Base-by-base conservation (phyloP, 2,888 invertebrate species). In the Bursaphelenchus okinawaensis region DNA sequence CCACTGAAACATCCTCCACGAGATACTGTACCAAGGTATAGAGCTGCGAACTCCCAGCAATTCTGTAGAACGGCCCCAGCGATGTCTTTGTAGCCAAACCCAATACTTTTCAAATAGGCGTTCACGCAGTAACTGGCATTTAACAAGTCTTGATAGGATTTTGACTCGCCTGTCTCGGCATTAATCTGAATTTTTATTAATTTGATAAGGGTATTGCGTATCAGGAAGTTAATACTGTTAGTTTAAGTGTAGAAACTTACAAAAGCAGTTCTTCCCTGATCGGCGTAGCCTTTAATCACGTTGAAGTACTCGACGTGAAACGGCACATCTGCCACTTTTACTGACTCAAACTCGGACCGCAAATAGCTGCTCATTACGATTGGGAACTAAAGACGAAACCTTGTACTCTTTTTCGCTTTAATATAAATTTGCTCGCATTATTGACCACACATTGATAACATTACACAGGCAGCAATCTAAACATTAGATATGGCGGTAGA, bases 1-100 rank as follows among this genome's bases (percentile, higher is more conserved):
- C 74, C 74, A 22, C 75, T 75, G 29, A 75, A 63, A 4, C 71
- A 73, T 19, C 78, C 78, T 19, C 79, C 79, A 31, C 65, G 68
- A 16, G 63, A 50, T n/a, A 62, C 61, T 9, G 65, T 62, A 7
- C 70, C 75, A 27, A 62, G 26, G 52, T 76, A 69, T 12, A 74
- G 67, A 3, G 73, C 68, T 4, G 62, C 65, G 40, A 63, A 77
- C 60, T 77, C 71, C 63, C 72, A 68, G 51, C 72, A 73, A 60
- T 77, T 77, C 24, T 68, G 72, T 26, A 78, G 55, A 9, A 76
- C 77, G n/a, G 68, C 68, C 60, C 73, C 73, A 7, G 77, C 72
- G n/a, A 75, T 67, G 51, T 77, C 72, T 8, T 66, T 67, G 16
- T 68, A 66, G 1, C 68, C 67, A 58, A 76, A 73, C 27, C 65